A percentile compares a stretch with the other conserved stretches of the same genome.
These are phyloP conservation scores for Alloplasta piceator DNA, from an alignment of 2,888 invertebrate species.

Conservation along the genomic window DNA sequence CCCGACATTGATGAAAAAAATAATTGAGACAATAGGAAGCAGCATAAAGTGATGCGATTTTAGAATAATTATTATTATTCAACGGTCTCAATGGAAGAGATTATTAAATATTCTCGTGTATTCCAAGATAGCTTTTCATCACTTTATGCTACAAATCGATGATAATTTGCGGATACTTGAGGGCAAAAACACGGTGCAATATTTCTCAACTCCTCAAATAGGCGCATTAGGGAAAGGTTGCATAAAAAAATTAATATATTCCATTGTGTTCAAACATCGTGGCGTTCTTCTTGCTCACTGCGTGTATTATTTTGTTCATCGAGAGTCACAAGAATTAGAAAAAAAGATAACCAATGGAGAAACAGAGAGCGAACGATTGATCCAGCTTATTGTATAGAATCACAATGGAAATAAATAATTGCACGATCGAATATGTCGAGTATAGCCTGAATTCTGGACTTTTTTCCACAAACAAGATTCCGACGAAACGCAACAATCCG, in stretches of 20 bases:
- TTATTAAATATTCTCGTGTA: slow-evolving; percentile 70
- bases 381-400: slow-evolving; percentile 45
- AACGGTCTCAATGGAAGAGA: slow-evolving; percentile 63
- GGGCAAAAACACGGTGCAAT: slow-evolving; percentile 14
- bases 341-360: slow-evolving; percentile 26
- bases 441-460: slow-evolving; percentile 47
- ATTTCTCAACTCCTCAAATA: slow-evolving; percentile 56
- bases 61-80: neutral
- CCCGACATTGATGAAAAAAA: slow-evolving; percentile 78
- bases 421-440: slow-evolving; percentile 30
- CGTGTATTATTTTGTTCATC: neutral
- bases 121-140: slow-evolving; percentile 69
- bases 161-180: slow-evolving; percentile 63
- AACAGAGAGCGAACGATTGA: slow-evolving; percentile 10
- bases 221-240: slow-evolving; percentile 63
- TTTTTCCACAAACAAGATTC: slow-evolving; percentile 61
- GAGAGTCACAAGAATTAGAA: slow-evolving; percentile 40
- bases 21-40: slow-evolving; percentile 79
- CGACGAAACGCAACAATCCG: slow-evolving; percentile 71
- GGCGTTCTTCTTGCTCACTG: slow-evolving; percentile 18
- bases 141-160: slow-evolving; percentile 79
- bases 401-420: slow-evolving; percentile 53
- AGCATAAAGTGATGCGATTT: slow-evolving; percentile 64
- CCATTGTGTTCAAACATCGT: neutral
- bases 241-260: slow-evolving; percentile 41